Base-by-base conservation (phyloP, 1,140 invertebrate genomes). In the Platyscapa corneri region DNA sequence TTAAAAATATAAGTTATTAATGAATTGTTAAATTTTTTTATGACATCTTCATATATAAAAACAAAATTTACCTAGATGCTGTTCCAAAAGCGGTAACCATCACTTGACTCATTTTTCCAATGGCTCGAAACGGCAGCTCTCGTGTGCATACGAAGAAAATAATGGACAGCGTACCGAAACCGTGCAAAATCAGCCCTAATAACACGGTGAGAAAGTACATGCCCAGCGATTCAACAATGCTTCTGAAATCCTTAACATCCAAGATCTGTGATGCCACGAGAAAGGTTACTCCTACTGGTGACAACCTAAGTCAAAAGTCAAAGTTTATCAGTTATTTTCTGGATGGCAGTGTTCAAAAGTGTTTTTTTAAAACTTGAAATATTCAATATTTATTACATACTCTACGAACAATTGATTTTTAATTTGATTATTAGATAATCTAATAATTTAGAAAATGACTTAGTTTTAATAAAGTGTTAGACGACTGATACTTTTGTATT, bases 151-250 rank as follows among this genome's bases (percentile, higher is more conserved):
- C 87, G 82, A 97, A 96, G 91, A 97, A 98, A 30, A 98, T 95
- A 0, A 97, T 90, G 0, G 98, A 97, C 46, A 99, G 94, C 0
- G 98, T 96, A 8, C 98, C 95, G 85, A 98, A 96, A 14, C 98
- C 98, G 89, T 99, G 98, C 27, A 99, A 94, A 88, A 98, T 95
- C 18, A 99, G 94, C 14, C 98, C 98, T 65, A 96, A 90, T 60
- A 99, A 93, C 0, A 99, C 98, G 0, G 98, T 99, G 84, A 97
- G 91, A 89, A 99, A 98, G 92, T 99, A 99, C 92, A 97, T 93
- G 32, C 98, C 98, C 49, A 99, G 94, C 85, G 97, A 96, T 20
- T 97, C 97, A 74, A 98, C 95, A 72, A 98, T 95, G 8, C 96
- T 96, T 0, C 94, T 94, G 87, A 98, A 96, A 85, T 97, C 96